Percentiles rank a stretch among this genome's conserved stretches.
Evolutionary conservation across 2,888 invertebrate species (phyloP).

Genomic region (Dryobota labecula): DNA sequence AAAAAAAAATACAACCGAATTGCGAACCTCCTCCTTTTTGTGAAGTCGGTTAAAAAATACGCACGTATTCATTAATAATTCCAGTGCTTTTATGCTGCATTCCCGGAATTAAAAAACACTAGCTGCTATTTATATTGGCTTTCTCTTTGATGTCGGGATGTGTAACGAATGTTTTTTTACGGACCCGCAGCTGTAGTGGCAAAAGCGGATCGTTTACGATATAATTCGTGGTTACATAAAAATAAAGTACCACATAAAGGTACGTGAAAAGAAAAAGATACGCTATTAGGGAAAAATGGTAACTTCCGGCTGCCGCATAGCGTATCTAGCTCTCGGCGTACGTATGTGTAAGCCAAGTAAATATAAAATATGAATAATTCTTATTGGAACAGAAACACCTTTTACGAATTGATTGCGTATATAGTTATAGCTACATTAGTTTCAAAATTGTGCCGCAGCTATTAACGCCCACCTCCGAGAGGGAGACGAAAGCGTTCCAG

Average conservation of each 20-base stretch:
- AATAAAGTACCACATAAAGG: conserved; percentile 19
- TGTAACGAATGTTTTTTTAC: conserved; percentile 25
- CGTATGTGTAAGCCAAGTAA: background rate
- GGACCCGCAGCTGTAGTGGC: conserved; percentile 13
- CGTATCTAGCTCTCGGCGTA: background rate
- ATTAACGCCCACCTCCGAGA: too few species aligned
- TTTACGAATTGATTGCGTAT: too few species aligned
- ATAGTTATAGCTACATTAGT: too few species aligned
- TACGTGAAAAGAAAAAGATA: background rate
- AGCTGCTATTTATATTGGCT: conserved; percentile 32
- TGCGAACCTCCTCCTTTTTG: too few species aligned
- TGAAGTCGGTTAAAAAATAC: too few species aligned
- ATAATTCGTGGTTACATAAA: conserved; percentile 30
- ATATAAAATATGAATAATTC: too few species aligned
- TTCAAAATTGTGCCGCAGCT: too few species aligned
- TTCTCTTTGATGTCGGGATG: conserved; percentile 9
- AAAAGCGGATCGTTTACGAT: conserved; percentile 22
- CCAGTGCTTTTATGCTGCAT: conserved; percentile 12
- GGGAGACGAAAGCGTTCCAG: too few species aligned
- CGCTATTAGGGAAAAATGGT: background rate
- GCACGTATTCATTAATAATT: conserved; percentile 26
- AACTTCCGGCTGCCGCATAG: background rate
- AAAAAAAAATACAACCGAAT: too few species aligned
- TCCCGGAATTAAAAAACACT: conserved; percentile 33
- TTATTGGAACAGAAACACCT: too few species aligned